Evolutionary conservation across 1,140 invertebrate species (phyloP).

Genomic region (Drosophila busckii): DNA sequence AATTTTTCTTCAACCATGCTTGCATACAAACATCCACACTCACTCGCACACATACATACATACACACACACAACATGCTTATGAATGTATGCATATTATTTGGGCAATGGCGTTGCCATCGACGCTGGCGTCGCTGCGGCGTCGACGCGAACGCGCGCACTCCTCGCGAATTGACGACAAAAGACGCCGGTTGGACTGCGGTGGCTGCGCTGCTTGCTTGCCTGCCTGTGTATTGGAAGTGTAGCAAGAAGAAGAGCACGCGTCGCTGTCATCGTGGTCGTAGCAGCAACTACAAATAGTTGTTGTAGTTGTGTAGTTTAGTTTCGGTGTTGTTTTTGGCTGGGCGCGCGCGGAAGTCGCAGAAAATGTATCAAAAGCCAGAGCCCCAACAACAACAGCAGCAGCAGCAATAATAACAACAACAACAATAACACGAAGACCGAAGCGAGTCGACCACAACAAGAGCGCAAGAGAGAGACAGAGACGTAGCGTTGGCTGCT

Average conservation of each 20-base stretch:
- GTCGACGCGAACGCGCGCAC: constrained; percentile 17
- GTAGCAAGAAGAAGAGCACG: constrained; percentile 24
- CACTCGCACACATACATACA: too few species aligned
- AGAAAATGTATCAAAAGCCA: constrained; percentile 49
- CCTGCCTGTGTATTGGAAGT: constrained; percentile 31
- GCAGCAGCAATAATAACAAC: constrained; percentile 24
- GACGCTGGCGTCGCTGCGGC: constrained; percentile 19
- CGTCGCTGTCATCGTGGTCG: constrained; percentile 6
- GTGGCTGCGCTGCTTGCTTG: constrained; percentile 24
- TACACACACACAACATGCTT: too few species aligned
- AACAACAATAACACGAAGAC: constrained; percentile 33
- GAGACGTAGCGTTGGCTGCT: constrained; percentile 30
- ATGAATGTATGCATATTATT: constrained; percentile 28
- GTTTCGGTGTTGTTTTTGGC: constrained; percentile 61
- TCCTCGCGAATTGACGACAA: constrained; percentile 43
- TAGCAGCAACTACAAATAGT: constrained; percentile 58
- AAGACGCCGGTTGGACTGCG: constrained; percentile 41
- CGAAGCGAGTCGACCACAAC: not conserved
- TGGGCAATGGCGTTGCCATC: constrained; percentile 38
- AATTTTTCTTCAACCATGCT: constrained; percentile 18
- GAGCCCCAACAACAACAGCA: constrained; percentile 3
- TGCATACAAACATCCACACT: not conserved
- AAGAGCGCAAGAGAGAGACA: constrained; percentile 18
- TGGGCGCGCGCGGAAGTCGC: constrained; percentile 57
- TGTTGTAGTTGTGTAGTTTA: constrained; percentile 66